Evolutionary conservation across 2,888 invertebrate species (phyloP).

Genomic region (Athripsodes cinereus): DNA sequence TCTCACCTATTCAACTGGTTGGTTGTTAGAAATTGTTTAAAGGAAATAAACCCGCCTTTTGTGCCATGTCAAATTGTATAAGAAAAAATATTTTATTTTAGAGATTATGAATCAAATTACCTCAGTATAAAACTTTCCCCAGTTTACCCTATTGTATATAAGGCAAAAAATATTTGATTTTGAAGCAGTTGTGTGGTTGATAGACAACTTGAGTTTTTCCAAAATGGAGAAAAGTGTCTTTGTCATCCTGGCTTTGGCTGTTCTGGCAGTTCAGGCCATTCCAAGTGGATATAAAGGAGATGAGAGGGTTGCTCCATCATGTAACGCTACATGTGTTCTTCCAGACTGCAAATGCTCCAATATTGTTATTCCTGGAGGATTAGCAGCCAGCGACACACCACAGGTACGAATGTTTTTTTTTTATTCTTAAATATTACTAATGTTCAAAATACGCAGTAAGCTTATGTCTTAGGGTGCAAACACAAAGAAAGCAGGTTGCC

Average conservation of each 20-base stretch:
- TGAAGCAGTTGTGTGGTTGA: background rate
- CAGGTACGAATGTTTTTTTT: slow-evolving; percentile 38
- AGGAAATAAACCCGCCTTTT: too few relatives aligned
- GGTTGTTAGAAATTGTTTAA: too few relatives aligned
- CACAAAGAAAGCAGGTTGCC: too few relatives aligned
- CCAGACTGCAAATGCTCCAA: slow-evolving; percentile 52
- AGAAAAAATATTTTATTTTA: too few relatives aligned
- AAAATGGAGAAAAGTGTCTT: background rate
- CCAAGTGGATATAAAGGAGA: background rate
- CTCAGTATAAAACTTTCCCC: too few relatives aligned
- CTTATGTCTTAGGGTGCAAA: too few relatives aligned
- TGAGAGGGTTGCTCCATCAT: slow-evolving; percentile 32
- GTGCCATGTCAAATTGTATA: too few relatives aligned
- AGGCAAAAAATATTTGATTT: too few relatives aligned
- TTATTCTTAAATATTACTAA: background rate
- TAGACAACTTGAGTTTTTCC: background rate
- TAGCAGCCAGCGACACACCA: slow-evolving; percentile 42
- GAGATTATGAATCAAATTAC: too few relatives aligned
- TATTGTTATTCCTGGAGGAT: slow-evolving; percentile 42
- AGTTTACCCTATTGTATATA: too few relatives aligned
- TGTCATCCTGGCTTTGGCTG: slow-evolving; percentile 6
- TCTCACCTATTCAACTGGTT: too few relatives aligned
- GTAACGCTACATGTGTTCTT: slow-evolving; percentile 41
- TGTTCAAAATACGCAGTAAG: too few relatives aligned
- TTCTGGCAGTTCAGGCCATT: slow-evolving; percentile 6